Evolutionary conservation across 2,113 vertebrate species (phyloP).

Genomic region (Marmota flaviventris): DNA sequence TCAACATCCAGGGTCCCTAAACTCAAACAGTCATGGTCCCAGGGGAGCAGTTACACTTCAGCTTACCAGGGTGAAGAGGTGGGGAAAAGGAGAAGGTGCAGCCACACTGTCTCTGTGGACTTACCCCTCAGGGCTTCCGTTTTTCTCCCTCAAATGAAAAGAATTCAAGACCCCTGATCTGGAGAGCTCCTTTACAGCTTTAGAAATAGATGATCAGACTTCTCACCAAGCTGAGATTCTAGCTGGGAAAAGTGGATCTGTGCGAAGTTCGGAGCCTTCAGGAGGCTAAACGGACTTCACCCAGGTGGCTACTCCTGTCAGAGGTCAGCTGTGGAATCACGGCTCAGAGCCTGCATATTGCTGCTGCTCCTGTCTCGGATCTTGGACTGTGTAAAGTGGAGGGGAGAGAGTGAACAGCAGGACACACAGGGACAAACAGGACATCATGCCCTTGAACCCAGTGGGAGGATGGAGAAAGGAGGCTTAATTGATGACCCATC

Average conservation of each 20-base stretch:
- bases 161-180: neutral
- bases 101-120: neutral
- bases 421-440: neutral
- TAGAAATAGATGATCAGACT: neutral
- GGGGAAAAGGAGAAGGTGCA: neutral
- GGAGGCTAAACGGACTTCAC: neutral
- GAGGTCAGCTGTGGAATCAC: neutral
- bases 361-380: neutral
- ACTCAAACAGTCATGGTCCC: neutral
- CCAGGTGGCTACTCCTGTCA: neutral
- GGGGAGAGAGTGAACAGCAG: neutral
- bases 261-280: neutral
- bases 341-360: neutral
- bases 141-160: neutral
- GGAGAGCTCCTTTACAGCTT: neutral
- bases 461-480: slow-evolving; percentile 72
- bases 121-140: neutral
- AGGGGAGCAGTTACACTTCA: neutral
- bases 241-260: neutral
- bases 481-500: slow-evolving; percentile 81
- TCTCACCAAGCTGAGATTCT: neutral
- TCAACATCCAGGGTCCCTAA: neutral
- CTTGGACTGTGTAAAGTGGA: neutral
- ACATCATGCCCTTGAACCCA: slow-evolving; percentile 77
- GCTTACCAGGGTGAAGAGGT: neutral